Conservation (phyloP, 2,113 vertebrate genomes). For the Salminus brasiliensis region DNA sequence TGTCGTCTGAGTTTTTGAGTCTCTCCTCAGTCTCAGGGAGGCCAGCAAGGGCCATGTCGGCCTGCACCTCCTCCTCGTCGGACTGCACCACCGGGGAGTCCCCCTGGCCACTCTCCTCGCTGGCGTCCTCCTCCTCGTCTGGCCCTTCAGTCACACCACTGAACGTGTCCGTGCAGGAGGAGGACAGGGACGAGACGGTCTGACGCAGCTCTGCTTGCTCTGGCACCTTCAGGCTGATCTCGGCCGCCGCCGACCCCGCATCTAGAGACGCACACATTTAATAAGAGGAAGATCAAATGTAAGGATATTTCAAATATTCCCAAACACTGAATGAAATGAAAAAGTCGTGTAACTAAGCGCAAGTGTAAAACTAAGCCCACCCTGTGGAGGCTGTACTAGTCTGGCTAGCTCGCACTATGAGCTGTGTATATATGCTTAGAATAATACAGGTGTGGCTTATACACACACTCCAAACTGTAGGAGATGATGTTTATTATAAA, state of each 20-base stretch:
- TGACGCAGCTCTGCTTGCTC: constrained; percentile 61
- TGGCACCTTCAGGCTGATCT: constrained; percentile 77
- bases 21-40: constrained; percentile 55
- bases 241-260: constrained; percentile 60
- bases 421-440: too few species aligned
- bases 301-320: too few species aligned
- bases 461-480: too few species aligned
- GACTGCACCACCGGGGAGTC: constrained; percentile 82
- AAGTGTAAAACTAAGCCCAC: too few species aligned
- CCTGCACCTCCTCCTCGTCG: constrained; percentile 91
- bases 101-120: constrained; percentile 65
- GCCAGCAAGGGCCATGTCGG: constrained; percentile 79
- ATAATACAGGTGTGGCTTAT: too few species aligned
- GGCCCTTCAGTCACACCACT: constrained; percentile 63
- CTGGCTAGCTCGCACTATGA: too few species aligned
- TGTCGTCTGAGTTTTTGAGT: constrained; percentile 80
- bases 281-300: background rate
- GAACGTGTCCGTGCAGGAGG: constrained; percentile 62
- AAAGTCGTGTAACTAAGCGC: too few species aligned
- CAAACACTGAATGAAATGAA: too few species aligned
- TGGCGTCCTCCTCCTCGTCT: constrained; percentile 61
- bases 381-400: too few species aligned
- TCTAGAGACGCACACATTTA: constrained; percentile 72
- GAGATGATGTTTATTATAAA: too few species aligned
- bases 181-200: constrained; percentile 65